Base-by-base conservation (phyloP, 2,113 vertebrate genomes). In the Monopterus albus region DNA sequence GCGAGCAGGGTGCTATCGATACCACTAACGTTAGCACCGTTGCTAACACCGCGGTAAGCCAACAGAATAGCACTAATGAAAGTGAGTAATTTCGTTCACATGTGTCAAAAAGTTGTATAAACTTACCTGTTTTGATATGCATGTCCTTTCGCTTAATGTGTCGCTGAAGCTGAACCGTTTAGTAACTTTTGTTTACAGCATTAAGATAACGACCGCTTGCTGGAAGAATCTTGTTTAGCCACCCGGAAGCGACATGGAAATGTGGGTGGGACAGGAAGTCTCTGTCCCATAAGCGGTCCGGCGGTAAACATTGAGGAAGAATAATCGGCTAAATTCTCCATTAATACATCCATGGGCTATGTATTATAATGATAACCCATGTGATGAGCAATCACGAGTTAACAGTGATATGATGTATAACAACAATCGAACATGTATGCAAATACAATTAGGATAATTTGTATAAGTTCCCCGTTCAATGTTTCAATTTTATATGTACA, bases 41-140 rank as follows among this genome's bases (percentile, higher is more conserved):
- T 23, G 87, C 82, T 83, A 82, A 62, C 71, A 6, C 36, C 58
- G 49, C 55, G 68, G 33, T 39, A 26, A 40, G 29, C 39, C 15
- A 69, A 20, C 50, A 13, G 18, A 74, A 56, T 10, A 35, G 40
- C 52, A 12, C 9, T 0, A 3, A 17, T 2, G 2, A 65, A 62
- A 58, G 62, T 47, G 8, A 15, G 0, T 0, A 29, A 13, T 26
- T 20, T 13, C 2, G 0, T 0, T n/a, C 14, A 6, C 2, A 15
- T 7, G 0, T 1, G 7, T 51, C 15, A 1, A 35, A 59, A 55
- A 55, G 21, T 8, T 21, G 1, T 20, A 12, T 1, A 29, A 53
- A 79, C 90, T 75, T 0, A 94, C 93, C 91, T 81, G 92, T 90
- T 80, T 90, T 91, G 84, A 92, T 94, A 88, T 94, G 93, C 93